Evolutionary conservation across 2,888 invertebrate species (phyloP), one percentile per base, ranked within the genome.

Genomic region (Papilio protenor): DNA sequence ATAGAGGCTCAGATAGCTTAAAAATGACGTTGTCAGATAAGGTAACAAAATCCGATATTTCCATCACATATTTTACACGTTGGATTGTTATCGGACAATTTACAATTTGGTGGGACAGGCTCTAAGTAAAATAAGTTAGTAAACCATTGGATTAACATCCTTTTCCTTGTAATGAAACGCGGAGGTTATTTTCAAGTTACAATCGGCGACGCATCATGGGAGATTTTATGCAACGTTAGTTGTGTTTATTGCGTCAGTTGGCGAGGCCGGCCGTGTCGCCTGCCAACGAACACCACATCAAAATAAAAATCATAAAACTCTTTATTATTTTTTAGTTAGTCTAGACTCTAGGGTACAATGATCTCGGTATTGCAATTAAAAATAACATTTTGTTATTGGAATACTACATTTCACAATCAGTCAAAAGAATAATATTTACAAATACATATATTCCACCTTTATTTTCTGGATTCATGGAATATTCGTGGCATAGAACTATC

Each of bases 231-330:
- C 49, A 71, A 49, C 49, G 71, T 71, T 49, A 52, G 71, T 52
- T 27, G 49, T 71, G 71, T 71, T 71, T 71, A 71, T 49, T 71
- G 71, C 16, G 71, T 52, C 71, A 52, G 71, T 71, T 71, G 71
- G 71, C 71, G 49, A 49, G 27, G 49, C 27, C 23, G 27, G 71
- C 49, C 23, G 49, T 49, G 47, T 18, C 27, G 23, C 71, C 6
- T 71, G 71, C 71, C 71, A 71, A 52, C 21, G 71, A 71, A 71
- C 69, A 47, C 16, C 49, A 49, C 70, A 49, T 71, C 71, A 49
- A 71, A 27, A 49, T 69, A 69, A 69, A 69, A 69, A 45, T 40
- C 4, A 21, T n/a, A 27, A 27, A 27, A 23, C 2, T 52, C 18
- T 64, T 14, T 61, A 64, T 64, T 66, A 66, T 66, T 66, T 66